Percentiles rank a stretch among this genome's conserved stretches.
phyloP scores from a whole-genome alignment of 2,888 invertebrate species.

The Automeris io region DNA sequence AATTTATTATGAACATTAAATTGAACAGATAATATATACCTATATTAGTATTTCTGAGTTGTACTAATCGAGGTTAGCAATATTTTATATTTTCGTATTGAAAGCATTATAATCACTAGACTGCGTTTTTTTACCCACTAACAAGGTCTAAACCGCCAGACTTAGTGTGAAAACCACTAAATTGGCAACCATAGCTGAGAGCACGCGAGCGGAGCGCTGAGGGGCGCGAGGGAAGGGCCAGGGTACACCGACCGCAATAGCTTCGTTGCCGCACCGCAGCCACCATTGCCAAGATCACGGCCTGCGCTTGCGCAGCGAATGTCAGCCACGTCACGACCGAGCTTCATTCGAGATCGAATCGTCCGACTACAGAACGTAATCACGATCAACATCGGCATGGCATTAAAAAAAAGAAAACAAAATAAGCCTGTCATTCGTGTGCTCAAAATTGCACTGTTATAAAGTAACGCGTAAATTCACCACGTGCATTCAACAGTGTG shows the following conservation, averaged over 20 bases:
- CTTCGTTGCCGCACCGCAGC: slow-evolving; percentile 52
- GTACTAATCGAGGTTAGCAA: too few species aligned
- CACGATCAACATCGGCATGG: slow-evolving; percentile 42
- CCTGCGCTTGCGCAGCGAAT: slow-evolving; percentile 70
- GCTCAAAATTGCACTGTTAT: not conserved
- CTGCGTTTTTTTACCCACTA: too few species aligned
- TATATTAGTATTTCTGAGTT: too few species aligned
- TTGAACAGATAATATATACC: too few species aligned
- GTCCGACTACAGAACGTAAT: slow-evolving; percentile 58
- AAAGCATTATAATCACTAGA: too few species aligned
- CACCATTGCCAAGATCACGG: slow-evolving; percentile 80
- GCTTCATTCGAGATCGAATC: slow-evolving; percentile 66
- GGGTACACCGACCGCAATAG: slow-evolving; percentile 75
- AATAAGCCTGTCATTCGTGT: slow-evolving; percentile 13
- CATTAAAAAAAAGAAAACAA: slow-evolving; percentile 25
- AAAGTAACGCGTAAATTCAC: not conserved
- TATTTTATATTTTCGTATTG: too few species aligned
- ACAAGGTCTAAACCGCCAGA: too few species aligned
- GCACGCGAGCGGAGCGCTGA: slow-evolving; percentile 24
- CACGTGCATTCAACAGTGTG: not conserved
- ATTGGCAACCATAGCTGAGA: too few species aligned
- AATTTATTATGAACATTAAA: too few species aligned
- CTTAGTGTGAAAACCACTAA: too few species aligned
- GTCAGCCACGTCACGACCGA: slow-evolving; percentile 74
- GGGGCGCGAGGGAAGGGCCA: slow-evolving; percentile 22